phyloP scores from a whole-genome alignment of 2,113 vertebrate genomes.

The Otolemur garnettii region DNA sequence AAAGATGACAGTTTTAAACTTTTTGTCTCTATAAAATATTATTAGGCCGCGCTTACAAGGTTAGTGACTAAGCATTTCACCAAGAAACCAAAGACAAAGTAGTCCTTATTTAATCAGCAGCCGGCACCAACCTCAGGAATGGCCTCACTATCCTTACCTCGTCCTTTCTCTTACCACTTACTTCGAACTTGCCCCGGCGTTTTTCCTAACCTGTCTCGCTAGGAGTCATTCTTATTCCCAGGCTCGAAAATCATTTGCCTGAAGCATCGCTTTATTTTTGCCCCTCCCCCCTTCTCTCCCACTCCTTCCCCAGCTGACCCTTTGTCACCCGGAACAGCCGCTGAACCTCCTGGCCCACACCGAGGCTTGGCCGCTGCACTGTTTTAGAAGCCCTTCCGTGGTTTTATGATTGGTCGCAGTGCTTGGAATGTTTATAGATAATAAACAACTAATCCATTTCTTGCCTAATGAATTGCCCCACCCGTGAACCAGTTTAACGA shows the following conservation, averaged over 20 bases:
- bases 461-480: slow-evolving; percentile 80
- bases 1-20: slow-evolving; percentile 59
- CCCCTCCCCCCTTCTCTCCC: background rate
- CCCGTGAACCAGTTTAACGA: slow-evolving; percentile 45
- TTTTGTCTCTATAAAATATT: slow-evolving; percentile 70
- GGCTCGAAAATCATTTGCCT: background rate
- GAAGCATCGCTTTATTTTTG: background rate
- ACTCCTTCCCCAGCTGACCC: background rate
- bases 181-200: background rate
- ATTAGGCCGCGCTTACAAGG: slow-evolving; percentile 32
- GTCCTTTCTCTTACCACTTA: background rate
- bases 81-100: slow-evolving; percentile 59
- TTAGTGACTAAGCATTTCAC: slow-evolving; percentile 7
- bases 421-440: slow-evolving; percentile 78
- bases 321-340: background rate
- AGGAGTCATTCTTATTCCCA: background rate
- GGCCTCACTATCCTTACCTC: background rate
- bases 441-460: slow-evolving; percentile 83
- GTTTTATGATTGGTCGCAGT: slow-evolving; percentile 75
- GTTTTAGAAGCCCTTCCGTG: slow-evolving; percentile 77
- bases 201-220: background rate
- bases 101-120: slow-evolving; percentile 28
- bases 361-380: background rate
- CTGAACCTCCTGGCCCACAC: rapidly evolving
- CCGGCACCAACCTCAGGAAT: background rate